phyloP scores from a whole-genome alignment of 1,140 invertebrate genomes.

The Latrodectus geometricus region DNA sequence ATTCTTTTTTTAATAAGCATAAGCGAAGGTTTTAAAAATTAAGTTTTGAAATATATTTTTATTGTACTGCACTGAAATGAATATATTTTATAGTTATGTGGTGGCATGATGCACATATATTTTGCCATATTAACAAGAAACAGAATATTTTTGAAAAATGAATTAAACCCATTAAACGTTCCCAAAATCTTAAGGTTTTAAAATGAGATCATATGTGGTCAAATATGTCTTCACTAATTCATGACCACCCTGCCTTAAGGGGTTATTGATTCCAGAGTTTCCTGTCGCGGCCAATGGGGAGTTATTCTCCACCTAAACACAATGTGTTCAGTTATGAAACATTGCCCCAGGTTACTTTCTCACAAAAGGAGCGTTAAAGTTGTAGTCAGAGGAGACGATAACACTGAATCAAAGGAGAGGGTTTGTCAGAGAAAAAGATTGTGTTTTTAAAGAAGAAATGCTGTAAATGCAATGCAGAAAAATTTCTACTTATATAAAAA shows the following conservation, averaged over 20 bases:
- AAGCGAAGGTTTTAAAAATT: no score
- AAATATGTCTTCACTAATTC: not conserved
- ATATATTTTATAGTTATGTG: no score
- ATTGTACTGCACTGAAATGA: no score
- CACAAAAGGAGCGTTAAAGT: conserved; percentile 39
- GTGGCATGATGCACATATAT: no score
- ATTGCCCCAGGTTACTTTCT: conserved; percentile 18
- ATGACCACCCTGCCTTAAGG: not conserved
- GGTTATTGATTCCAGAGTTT: conserved; percentile 9
- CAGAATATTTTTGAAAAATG: no score
- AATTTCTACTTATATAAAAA: not conserved
- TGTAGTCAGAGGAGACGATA: conserved; percentile 21
- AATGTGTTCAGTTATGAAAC: conserved; percentile 5
- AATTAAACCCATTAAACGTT: no score
- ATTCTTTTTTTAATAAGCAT: no score
- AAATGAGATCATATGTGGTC: not conserved
- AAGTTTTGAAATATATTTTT: no score
- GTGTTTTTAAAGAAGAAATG: not conserved
- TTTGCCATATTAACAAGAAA: no score
- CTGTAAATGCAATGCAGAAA: not conserved
- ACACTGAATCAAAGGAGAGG: not conserved
- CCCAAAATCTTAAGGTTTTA: no score
- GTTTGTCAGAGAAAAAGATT: not conserved
- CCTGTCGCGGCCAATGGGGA: not conserved
- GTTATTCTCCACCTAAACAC: conserved; percentile 7